Conservation (phyloP, 2,113 vertebrate genomes). For the Ciconia maguari region DNA sequence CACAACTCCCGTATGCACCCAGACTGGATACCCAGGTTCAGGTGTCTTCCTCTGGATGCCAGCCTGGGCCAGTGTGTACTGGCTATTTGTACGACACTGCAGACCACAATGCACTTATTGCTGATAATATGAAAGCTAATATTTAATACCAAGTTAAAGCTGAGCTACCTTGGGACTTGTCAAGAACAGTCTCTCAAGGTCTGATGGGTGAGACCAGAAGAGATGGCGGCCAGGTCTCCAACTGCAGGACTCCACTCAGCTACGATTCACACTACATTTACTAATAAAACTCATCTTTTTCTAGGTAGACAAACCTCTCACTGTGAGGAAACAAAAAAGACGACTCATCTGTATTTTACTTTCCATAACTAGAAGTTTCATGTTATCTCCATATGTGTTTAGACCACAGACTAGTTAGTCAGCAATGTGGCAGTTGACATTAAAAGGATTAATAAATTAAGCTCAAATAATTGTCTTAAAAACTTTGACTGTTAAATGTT, state of each 20-base stretch:
- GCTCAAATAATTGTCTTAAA: slow-evolving; percentile 61
- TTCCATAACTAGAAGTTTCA: neutral
- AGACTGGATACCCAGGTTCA: neutral
- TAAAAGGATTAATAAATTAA: slow-evolving; percentile 58
- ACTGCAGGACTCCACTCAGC: neutral
- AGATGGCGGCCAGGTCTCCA: neutral
- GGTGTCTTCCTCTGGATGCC: neutral
- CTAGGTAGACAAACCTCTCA: neutral
- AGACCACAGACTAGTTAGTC: slow-evolving; percentile 2
- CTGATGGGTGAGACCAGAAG: neutral
- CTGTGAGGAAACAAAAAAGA: neutral
- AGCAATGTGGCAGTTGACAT: slow-evolving; percentile 37
- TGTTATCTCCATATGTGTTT: neutral
- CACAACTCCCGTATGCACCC: neutral
- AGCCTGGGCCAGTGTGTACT: neutral
- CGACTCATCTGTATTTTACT: neutral
- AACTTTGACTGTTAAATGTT: slow-evolving; percentile 49
- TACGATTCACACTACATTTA: neutral
- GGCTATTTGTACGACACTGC: neutral
- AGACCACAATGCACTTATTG: neutral
- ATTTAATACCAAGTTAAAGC: neutral
- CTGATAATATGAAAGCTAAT: neutral
- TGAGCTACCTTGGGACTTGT: neutral
- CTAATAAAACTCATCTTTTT: neutral
- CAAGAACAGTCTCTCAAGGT: neutral